A percentile compares a stretch with the other conserved stretches of the same genome.
Evolutionary conservation across 1,140 invertebrate genomes (phyloP).

Genomic region (Papilio helenus): DNA sequence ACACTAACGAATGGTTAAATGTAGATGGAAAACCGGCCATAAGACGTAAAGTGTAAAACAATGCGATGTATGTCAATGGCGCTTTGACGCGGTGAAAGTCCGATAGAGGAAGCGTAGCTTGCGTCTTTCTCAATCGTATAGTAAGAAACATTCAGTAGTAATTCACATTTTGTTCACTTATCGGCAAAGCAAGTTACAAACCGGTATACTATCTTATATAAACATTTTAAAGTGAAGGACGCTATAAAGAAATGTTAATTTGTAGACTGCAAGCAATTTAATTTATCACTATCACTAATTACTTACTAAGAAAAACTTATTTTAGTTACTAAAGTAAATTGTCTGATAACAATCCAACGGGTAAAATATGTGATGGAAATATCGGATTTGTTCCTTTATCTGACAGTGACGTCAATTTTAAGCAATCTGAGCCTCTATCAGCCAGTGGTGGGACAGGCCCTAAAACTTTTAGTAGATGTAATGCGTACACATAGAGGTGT

Average conservation of each 20-base stretch:
- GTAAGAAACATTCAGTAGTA: slow-evolving; percentile 5
- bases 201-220: slow-evolving; percentile 20
- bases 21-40: not conserved
- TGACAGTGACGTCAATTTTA: too few species aligned
- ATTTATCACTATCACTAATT: not conserved
- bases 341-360: too few species aligned
- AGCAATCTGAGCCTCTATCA: too few species aligned
- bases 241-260: not conserved
- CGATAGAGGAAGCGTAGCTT: slow-evolving; percentile 25
- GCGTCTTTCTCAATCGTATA: slow-evolving; percentile 25
- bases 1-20: not conserved
- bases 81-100: slow-evolving; percentile 38
- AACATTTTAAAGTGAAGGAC: not conserved
- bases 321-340: not conserved
- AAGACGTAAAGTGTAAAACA: slow-evolving; percentile 21
- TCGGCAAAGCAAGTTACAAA: not conserved
- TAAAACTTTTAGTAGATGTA: not conserved
- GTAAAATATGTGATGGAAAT: too few species aligned
- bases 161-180: not conserved
- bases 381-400: too few species aligned
- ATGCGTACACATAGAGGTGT: not conserved
- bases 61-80: slow-evolving; percentile 38
- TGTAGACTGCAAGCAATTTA: not conserved
- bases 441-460: too few species aligned
- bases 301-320: not conserved